Evolutionary conservation across 2,113 vertebrate species (phyloP).

Genomic region (Larimichthys polyactis): DNA sequence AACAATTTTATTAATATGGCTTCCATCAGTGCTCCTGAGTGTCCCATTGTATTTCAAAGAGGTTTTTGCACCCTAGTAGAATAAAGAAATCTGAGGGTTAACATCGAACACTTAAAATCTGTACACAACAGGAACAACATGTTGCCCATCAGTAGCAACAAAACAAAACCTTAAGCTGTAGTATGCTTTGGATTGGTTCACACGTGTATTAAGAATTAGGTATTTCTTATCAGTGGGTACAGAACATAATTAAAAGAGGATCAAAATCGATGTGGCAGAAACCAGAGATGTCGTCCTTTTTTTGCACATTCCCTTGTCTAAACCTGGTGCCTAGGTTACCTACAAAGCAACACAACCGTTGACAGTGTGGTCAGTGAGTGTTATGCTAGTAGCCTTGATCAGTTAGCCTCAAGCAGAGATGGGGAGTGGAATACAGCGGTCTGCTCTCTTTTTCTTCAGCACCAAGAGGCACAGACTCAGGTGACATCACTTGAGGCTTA

Average conservation of each 20-base stretch:
- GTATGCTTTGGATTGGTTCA: background rate
- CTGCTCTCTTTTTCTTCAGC: no score
- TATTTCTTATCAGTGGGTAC: background rate
- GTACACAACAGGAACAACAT: background rate
- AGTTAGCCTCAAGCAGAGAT: no score
- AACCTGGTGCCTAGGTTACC: background rate
- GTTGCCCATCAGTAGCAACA: background rate
- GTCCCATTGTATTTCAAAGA: background rate
- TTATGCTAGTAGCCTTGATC: no score
- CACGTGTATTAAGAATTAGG: background rate
- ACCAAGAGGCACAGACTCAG: background rate
- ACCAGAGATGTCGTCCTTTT: background rate
- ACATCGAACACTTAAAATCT: background rate
- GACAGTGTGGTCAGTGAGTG: no score
- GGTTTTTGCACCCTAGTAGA: background rate
- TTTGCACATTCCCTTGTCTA: no score
- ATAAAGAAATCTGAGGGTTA: background rate
- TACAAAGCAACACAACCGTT: background rate
- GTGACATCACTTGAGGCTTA: no score
- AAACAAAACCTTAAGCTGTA: background rate
- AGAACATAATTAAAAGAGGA: background rate
- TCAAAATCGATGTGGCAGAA: background rate
- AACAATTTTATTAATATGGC: slow-evolving; percentile 3
- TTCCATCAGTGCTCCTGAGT: background rate
- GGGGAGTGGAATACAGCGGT: no score